Conservation (phyloP, 2,113 vertebrate genomes). For the Megalops atlanticus region DNA sequence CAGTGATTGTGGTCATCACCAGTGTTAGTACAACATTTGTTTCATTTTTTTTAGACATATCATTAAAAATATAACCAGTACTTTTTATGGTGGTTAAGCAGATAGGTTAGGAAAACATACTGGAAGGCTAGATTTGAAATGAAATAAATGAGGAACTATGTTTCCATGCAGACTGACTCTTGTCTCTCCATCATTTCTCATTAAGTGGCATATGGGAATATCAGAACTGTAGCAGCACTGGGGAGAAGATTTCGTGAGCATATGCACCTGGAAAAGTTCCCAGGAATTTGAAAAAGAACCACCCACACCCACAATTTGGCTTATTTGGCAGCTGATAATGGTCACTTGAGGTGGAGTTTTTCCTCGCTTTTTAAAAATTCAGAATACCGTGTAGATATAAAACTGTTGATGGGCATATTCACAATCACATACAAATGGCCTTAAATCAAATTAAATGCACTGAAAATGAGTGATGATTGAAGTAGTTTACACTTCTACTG, state of each 20-base stretch:
- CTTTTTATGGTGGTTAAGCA: not conserved
- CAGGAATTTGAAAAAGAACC: not conserved
- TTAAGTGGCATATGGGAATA: not conserved
- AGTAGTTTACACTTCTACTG: no score
- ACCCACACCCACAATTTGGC: not conserved
- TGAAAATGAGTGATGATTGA: no score
- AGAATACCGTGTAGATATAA: no score
- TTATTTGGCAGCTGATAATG: not conserved
- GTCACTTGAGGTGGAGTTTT: not conserved
- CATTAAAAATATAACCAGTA: no score
- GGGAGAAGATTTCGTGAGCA: not conserved
- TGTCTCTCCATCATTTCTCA: not conserved
- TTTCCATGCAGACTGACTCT: slow-evolving; percentile 22
- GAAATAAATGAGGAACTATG: slow-evolving; percentile 50
- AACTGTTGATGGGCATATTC: no score
- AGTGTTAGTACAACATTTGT: no score
- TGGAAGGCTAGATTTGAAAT: slow-evolving; percentile 30
- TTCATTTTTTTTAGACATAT: no score
- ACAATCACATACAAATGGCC: no score
- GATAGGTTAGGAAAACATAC: slow-evolving; percentile 41
- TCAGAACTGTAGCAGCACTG: not conserved
- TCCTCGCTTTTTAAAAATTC: no score
- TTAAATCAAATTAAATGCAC: no score
- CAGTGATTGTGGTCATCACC: no score
- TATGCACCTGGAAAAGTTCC: not conserved